Percentiles rank a stretch among this genome's conserved stretches.
These are phyloP conservation scores for Hypocryptadius cinnamomeus DNA, from an alignment of 2,113 vertebrate species.

Conservation along the genomic window DNA sequence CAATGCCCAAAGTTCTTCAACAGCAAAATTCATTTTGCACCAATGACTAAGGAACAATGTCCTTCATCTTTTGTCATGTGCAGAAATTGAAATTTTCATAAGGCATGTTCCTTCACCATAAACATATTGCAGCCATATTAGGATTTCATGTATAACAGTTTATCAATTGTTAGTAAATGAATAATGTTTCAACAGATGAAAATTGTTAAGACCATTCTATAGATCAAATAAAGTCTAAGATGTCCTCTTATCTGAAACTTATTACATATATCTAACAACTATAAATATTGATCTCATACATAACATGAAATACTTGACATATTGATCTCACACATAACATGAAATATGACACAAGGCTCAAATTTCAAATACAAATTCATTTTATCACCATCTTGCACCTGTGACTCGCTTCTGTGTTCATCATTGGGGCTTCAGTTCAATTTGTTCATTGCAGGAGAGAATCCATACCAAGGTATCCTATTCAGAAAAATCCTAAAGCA, in stretches of 20 bases:
- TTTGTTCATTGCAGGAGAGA: neutral
- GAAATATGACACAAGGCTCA: neutral
- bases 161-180: slow-evolving; percentile 12
- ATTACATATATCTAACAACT: neutral
- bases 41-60: neutral
- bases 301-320: neutral
- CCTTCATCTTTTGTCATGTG: neutral
- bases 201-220: neutral
- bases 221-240: neutral
- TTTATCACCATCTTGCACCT: slow-evolving; percentile 26
- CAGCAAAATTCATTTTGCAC: neutral
- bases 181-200: neutral
- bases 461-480: neutral
- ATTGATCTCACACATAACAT: neutral
- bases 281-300: neutral
- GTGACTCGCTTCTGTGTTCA: neutral
- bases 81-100: neutral
- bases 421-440: neutral
- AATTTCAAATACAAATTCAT: slow-evolving; percentile 1
- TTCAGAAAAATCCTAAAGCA: neutral
- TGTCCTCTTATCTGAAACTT: neutral
- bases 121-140: neutral
- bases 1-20: neutral
- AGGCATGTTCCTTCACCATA: slow-evolving; percentile 58
- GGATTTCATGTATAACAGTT: neutral